Percentiles rank a stretch among this genome's conserved stretches.
phyloP scores from a whole-genome alignment of 1,140 invertebrate genomes.

The Asobara japonica region DNA sequence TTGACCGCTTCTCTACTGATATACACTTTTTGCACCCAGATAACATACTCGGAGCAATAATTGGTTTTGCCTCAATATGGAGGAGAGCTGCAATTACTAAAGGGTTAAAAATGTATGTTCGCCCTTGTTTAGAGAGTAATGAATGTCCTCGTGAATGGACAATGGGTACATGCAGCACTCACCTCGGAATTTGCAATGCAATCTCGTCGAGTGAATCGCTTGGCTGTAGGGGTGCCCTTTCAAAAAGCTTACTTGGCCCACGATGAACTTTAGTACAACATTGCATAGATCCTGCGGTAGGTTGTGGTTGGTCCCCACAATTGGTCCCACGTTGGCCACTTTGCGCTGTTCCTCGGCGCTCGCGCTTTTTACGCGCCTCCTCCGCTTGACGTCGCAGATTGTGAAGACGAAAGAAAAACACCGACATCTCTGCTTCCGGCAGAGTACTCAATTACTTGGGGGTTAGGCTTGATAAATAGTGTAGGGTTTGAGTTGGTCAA shows the following conservation, averaged over 20 bases:
- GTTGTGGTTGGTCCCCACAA: slow-evolving; percentile 62
- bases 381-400: slow-evolving; percentile 86
- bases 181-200: slow-evolving; percentile 92
- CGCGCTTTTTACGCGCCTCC: slow-evolving; percentile 70
- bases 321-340: slow-evolving; percentile 56
- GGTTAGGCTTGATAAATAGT: neutral
- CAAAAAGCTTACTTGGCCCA: slow-evolving; percentile 81
- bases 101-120: no score
- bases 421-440: slow-evolving; percentile 77
- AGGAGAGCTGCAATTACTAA: no score
- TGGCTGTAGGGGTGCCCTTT: slow-evolving; percentile 82
- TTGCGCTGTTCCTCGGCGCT: slow-evolving; percentile 65
- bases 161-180: slow-evolving; percentile 40
- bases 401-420: slow-evolving; percentile 94
- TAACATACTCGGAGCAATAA: no score
- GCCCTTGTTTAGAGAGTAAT: neutral
- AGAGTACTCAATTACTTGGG: neutral
- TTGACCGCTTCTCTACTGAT: no score
- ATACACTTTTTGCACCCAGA: no score
- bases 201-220: slow-evolving; percentile 91
- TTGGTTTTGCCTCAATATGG: no score
- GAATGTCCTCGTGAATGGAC: neutral
- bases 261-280: slow-evolving; percentile 57
- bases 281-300: slow-evolving; percentile 63
- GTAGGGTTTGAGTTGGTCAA: no score